Percentiles rank a stretch among this genome's conserved stretches.
Evolutionary conservation across 2,113 vertebrate species (phyloP).

Genomic region (Ploceus nigricollis): DNA sequence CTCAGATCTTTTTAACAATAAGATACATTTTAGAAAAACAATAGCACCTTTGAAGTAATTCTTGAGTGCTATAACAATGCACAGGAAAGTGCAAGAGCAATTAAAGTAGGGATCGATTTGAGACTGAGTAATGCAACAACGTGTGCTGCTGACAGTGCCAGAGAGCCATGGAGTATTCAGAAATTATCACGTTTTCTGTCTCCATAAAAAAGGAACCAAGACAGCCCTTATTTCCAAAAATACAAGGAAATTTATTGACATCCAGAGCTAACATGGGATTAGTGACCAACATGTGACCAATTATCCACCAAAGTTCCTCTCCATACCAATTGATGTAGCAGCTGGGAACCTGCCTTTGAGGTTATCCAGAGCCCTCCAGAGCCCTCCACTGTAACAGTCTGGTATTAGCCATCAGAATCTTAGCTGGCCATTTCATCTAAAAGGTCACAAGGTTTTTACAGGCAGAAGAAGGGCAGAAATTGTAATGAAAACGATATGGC

Average conservation of each 20-base stretch:
- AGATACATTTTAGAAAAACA: not conserved
- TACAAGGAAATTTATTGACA: not conserved
- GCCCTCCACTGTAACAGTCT: not conserved
- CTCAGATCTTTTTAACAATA: not conserved
- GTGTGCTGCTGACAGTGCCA: not conserved
- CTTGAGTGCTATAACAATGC: not conserved
- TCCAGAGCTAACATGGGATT: not conserved
- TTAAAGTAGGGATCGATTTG: constrained; percentile 7
- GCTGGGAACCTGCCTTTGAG: not conserved
- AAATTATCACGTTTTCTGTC: not conserved
- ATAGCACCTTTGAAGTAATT: not conserved
- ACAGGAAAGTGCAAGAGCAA: not conserved
- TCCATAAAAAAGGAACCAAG: not conserved
- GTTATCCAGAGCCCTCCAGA: not conserved
- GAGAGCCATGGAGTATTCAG: not conserved
- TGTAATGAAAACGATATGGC: accelerated
- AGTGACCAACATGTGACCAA: not conserved
- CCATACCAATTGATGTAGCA: not conserved
- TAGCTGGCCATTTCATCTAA: not conserved
- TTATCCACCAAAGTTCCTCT: not conserved
- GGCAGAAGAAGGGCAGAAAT: not conserved
- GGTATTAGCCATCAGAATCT: not conserved
- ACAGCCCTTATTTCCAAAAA: not conserved
- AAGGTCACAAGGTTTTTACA: not conserved
- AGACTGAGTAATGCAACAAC: not conserved